Percentiles rank a stretch among this genome's conserved stretches.
Conservation (phyloP, 2,888 invertebrate species). For the Acrobasis repandana region DNA sequence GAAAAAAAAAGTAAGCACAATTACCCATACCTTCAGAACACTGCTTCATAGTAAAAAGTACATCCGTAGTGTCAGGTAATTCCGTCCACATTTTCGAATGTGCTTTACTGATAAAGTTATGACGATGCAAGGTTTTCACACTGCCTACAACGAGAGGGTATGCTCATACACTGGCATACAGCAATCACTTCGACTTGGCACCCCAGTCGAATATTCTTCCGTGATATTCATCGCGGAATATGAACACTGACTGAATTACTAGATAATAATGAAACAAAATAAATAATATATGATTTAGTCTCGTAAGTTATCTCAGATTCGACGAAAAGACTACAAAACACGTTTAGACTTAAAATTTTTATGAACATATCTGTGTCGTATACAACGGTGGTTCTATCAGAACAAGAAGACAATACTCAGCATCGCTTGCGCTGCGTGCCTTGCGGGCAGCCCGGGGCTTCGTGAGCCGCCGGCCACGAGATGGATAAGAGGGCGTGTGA, state of each 20-base stretch:
- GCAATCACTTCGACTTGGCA: conserved; percentile 52
- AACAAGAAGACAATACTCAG: conserved; percentile 78
- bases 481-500: background rate
- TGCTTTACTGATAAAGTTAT: conserved; percentile 50
- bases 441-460: conserved; percentile 21
- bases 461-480: background rate
- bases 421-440: conserved; percentile 40
- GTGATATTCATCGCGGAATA: conserved; percentile 72
- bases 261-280: conserved; percentile 67
- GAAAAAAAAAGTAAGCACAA: background rate
- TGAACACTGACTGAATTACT: conserved; percentile 78
- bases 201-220: conserved; percentile 64
- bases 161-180: conserved; percentile 33
- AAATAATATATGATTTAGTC: conserved; percentile 70
- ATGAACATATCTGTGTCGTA: conserved; percentile 80
- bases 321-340: conserved; percentile 79
- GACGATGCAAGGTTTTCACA: conserved; percentile 61
- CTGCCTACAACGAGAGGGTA: conserved; percentile 49
- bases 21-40: conserved; percentile 15
- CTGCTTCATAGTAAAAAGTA: conserved; percentile 28
- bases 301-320: conserved; percentile 80
- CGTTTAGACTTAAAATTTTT: conserved; percentile 77
- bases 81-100: conserved; percentile 79
- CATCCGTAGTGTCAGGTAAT: conserved; percentile 50
- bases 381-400: conserved; percentile 65